Percentiles rank a stretch among this genome's conserved stretches.
These are phyloP conservation scores for Ptychodera flava DNA, from an alignment of 35 echinoderm and acorn worm genomes.

Conservation along the genomic window DNA sequence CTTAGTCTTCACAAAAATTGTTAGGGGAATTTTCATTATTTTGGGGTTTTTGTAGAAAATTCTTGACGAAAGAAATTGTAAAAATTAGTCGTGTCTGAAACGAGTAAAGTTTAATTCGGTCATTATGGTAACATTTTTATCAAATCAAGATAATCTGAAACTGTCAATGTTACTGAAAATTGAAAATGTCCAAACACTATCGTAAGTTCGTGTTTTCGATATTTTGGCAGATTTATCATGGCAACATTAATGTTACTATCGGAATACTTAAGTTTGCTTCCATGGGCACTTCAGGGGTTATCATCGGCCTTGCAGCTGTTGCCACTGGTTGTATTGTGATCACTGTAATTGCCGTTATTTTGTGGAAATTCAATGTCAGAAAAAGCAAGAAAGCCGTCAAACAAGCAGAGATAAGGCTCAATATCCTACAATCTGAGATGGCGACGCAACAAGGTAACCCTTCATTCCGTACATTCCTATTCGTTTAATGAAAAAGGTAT, in stretches of 20 bases:
- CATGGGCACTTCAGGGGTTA: constrained; percentile 33
- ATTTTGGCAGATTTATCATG: constrained; percentile 66
- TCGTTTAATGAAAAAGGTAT: too few relatives aligned
- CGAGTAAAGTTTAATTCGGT: too few relatives aligned
- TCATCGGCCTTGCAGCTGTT: constrained; percentile 33
- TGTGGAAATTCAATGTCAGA: constrained; percentile 54
- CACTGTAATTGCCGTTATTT: constrained; percentile 39
- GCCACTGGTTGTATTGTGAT: constrained; percentile 35
- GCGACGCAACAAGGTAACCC: too few relatives aligned
- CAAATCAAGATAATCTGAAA: too few relatives aligned
- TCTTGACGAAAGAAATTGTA: neutral
- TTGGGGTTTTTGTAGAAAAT: neutral
- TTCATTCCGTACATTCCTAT: too few relatives aligned
- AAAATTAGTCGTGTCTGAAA: too few relatives aligned
- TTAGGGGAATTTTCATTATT: neutral
- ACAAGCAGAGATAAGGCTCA: constrained; percentile 60
- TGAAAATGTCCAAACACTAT: too few relatives aligned
- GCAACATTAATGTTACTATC: constrained; percentile 57
- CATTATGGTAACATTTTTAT: too few relatives aligned
- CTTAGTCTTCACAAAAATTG: neutral
- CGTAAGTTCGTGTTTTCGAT: too few relatives aligned
- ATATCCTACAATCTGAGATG: constrained; percentile 72
- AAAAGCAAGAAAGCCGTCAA: constrained; percentile 65
- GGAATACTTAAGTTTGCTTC: constrained; percentile 45
- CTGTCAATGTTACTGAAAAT: too few relatives aligned